Percentiles rank a stretch among this genome's conserved stretches.
These are phyloP conservation scores for Misgurnus anguillicaudatus DNA, from an alignment of 2,113 vertebrate genomes.

Conservation along the genomic window DNA sequence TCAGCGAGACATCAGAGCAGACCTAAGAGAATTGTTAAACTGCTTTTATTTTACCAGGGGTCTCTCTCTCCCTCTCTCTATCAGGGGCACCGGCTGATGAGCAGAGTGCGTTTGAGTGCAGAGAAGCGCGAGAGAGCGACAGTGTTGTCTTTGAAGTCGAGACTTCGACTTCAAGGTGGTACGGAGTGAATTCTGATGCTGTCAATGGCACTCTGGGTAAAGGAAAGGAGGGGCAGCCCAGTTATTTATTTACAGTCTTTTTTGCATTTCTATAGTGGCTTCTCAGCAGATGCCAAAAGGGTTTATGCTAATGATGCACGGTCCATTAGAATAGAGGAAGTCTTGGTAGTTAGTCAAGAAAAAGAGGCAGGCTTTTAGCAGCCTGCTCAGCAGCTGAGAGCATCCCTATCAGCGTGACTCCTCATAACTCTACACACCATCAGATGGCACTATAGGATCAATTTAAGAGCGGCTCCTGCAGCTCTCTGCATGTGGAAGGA, in stretches of 20 bases:
- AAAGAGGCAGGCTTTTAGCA: constrained; percentile 13
- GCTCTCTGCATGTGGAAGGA: constrained; percentile 13
- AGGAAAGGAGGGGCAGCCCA: constrained; percentile 23
- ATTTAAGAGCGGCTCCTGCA: constrained; percentile 24
- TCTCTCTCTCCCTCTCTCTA: constrained; percentile 16
- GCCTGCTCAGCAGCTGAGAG: constrained; percentile 14
- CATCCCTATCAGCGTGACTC: constrained; percentile 10
- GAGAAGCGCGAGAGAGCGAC: constrained; percentile 34
- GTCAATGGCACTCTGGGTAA: constrained; percentile 41
- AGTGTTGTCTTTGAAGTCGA: constrained; percentile 45
- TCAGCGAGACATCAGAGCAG: constrained; percentile 52
- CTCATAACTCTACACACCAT: constrained; percentile 62
- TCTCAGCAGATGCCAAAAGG: constrained; percentile 28
- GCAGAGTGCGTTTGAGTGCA: constrained; percentile 38
- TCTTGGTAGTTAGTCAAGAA: constrained; percentile 20
- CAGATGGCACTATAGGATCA: constrained; percentile 76
- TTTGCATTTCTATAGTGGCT: constrained; percentile 34
- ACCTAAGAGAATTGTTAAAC: constrained; percentile 54
- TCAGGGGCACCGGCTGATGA: constrained; percentile 41
- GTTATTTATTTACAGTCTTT: constrained; percentile 24
- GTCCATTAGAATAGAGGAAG: constrained; percentile 23
- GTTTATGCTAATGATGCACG: constrained; percentile 21
- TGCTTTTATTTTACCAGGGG: constrained; percentile 57
- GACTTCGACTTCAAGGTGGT: constrained; percentile 44
- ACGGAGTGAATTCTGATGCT: constrained; percentile 43